Base-by-base conservation (phyloP, 1,140 invertebrate species). In the Zaprionus tsacasi region DNA sequence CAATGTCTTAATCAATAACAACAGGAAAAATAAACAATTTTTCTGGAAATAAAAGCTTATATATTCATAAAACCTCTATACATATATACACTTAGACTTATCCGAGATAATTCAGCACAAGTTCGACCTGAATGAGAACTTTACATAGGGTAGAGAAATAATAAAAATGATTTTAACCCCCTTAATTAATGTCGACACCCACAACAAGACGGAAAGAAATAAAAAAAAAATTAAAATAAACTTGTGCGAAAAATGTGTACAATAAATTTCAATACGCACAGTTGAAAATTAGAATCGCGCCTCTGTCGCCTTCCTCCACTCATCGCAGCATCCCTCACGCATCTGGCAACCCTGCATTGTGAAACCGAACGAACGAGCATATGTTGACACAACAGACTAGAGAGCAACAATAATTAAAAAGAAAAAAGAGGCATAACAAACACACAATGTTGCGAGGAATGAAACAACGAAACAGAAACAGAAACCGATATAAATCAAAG, bases 401-500 rank as follows among this genome's bases (percentile, higher is more conserved):
- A n/a, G 60, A 58, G 69, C 78, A 66, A 70, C 17, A 72, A 43
- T 43, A 77, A 72, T 50, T 71, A 79, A 63, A 78, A 40, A 50
- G 60, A 21, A 66, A 38, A 1, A 30, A 3, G 27, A 30, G 27
- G 6, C 27, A 30, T 1, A 4, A 30, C 27, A 30, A 3, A 61
- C 3, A 45, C 35, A 66, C 65, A 58, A 61, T 71, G 57, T 60
- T 76, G 65, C 57, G 52, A 56, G 45, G 59, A 33, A 21, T 21
- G 21, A 25, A 38, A 21, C 15, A 43, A 11, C 52, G 54, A 56
- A 25, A 74, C 63, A 64, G 50, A 66, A 55, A 71, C 57, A 70
- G 65, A 82, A 70, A 64, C 54, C 60, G 48, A 69, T 57, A 87
- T 89, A 87, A 87, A 87, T 87, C 83, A 86, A 87, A 79, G 82